Base-by-base conservation (phyloP, 1,140 invertebrate genomes). In the Probaryconus sp. region DNA sequence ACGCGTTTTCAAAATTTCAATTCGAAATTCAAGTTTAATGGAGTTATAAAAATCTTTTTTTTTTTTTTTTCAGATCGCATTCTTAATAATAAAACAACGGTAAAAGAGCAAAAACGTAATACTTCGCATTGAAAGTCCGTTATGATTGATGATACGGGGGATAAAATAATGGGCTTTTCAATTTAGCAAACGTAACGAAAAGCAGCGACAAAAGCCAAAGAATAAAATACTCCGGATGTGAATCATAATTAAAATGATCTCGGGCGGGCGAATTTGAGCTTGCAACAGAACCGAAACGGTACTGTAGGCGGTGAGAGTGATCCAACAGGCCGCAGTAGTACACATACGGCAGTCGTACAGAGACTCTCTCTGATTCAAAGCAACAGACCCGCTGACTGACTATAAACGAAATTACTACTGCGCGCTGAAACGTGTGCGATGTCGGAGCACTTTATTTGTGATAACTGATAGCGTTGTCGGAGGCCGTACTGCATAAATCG, bases 391-490 rank as follows among this genome's bases (percentile, higher is more conserved):
- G 50, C 11, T 28, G 68, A 63, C 68, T 71, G 58, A 71, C 68
- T 71, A 63, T 55, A 71, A 71, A 63, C 68, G 68, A 63, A 71
- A 63, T 71, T 71, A 71, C 68, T 63, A 71, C 68, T 71, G 68
- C 58, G 28, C 56, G 58, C 26, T 47, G 43, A 63, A 71, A 63
- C 42, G 50, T 43, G 58, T 47, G 45, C 56, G 18, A 69, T 50
- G 55, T 55, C 31, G 35, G 42, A 63, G 35, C 51, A 56, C 67
- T 70, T 70, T 70, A 70, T 70, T 63, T 63, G 67, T 48, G 26
- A 55, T 24, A 56, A 63, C 51, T 56, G 67, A 71, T 71, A 63
- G 50, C 50, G 26, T 30, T 64, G 68, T 53, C 30, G 40, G 38
- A n/a, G n/a, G 55, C 47, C 53, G 53, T 53, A 47, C 24, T 45